These are phyloP conservation scores for Pogonophryne albipinna DNA, from an alignment of 2,797 vertebrate species.

Conservation along the genomic window DNA sequence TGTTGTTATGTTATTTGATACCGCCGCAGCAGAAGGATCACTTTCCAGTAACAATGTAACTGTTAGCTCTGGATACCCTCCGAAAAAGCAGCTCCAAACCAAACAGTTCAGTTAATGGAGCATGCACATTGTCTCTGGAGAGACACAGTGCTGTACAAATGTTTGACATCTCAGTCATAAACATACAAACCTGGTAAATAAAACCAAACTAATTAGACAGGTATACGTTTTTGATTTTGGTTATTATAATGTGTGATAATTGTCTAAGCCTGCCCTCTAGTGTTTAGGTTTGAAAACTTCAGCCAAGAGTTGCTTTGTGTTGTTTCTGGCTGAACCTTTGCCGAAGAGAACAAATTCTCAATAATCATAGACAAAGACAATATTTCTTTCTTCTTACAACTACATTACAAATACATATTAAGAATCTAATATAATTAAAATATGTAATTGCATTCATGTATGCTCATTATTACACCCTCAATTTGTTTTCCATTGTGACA, in stretches of 20 bases:
- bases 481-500: not conserved
- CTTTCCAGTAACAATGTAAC: not conserved
- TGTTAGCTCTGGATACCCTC: not conserved
- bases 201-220: not conserved
- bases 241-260: slow-evolving; percentile 11
- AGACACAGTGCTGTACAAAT: not conserved
- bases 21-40: not conserved
- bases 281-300: slow-evolving; percentile 30
- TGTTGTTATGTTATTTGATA: not conserved
- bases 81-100: not conserved
- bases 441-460: not conserved
- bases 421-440: not conserved
- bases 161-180: not conserved
- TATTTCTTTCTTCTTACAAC: not conserved
- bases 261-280: slow-evolving; percentile 53
- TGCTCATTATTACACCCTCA: too few relatives aligned
- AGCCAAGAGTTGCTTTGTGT: not conserved
- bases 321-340: not conserved
- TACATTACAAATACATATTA: not conserved
- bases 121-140: not conserved
- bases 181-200: not conserved
- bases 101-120: not conserved
- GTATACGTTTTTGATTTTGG: not conserved
- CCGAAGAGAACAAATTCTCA: not conserved
- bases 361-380: not conserved